These are phyloP conservation scores for Paedocypris micromegethes DNA, from an alignment of 2,797 vertebrate genomes.

Conservation along the genomic window DNA sequence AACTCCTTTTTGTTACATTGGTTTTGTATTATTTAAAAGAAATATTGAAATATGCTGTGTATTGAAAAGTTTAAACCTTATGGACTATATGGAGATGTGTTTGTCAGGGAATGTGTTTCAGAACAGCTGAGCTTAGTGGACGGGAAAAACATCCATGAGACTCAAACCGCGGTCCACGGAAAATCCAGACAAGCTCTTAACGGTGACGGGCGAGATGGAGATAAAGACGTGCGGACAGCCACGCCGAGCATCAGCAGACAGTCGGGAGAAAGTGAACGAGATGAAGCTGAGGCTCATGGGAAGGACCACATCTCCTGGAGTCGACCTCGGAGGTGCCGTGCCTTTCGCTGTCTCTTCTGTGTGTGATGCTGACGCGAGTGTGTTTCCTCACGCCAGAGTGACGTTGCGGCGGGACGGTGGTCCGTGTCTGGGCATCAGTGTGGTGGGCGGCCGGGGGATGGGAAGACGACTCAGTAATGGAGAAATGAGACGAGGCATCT, in stretches of 20 bases:
- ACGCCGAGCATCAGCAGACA: no score
- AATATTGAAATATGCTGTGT: no score
- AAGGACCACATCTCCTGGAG: constrained; percentile 29
- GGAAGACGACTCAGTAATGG: constrained; percentile 88
- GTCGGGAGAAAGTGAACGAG: no score
- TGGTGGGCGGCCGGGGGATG: constrained; percentile 94
- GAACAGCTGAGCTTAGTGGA: constrained; percentile 25
- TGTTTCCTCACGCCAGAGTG: constrained; percentile 66
- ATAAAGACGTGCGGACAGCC: background rate
- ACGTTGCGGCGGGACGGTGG: constrained; percentile 79
- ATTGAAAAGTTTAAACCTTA: background rate
- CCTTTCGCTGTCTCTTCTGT: background rate
- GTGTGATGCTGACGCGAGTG: constrained; percentile 14
- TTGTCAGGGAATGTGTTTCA: constrained; percentile 26
- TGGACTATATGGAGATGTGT: background rate
- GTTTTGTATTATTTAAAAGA: no score
- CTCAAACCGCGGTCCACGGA: background rate
- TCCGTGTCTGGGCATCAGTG: constrained; percentile 91
- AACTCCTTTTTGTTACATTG: no score
- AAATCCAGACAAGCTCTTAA: background rate
- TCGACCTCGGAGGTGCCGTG: constrained; percentile 41
- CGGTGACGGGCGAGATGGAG: constrained; percentile 1
- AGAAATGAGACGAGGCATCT: constrained; percentile 94
- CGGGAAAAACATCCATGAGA: constrained; percentile 11
- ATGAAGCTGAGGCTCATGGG: constrained; percentile 16